These are phyloP conservation scores for Periophthalmus modestus DNA, from an alignment of 2,113 vertebrate species.

Conservation along the genomic window DNA sequence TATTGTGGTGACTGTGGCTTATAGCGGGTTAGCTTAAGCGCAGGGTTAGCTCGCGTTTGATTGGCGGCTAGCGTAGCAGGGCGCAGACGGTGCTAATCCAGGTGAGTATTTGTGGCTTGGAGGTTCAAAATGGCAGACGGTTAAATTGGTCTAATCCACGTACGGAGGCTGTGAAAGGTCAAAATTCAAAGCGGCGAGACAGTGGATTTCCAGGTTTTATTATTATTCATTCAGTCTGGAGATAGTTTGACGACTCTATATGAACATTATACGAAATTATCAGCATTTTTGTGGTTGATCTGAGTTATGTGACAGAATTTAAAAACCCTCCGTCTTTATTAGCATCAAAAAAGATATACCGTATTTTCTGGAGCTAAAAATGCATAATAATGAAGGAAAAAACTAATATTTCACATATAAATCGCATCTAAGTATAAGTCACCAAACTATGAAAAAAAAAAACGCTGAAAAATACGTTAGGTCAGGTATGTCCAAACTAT, in stretches of 20 bases:
- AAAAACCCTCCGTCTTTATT: too few species aligned
- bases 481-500: too few species aligned
- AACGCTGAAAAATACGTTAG: too few species aligned
- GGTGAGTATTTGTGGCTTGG: conserved; percentile 47
- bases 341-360: too few species aligned
- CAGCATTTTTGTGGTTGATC: too few species aligned
- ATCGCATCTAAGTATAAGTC: too few species aligned
- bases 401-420: too few species aligned
- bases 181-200: conserved; percentile 22
- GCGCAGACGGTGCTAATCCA: conserved; percentile 65
- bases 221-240: not conserved
- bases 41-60: conserved; percentile 17
- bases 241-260: not conserved
- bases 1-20: conserved; percentile 4
- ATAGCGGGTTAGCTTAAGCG: conserved; percentile 1
- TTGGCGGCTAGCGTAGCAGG: conserved; percentile 46
- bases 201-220: conserved; percentile 22
- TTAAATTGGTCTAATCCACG: conserved; percentile 64
- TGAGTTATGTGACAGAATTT: too few species aligned
- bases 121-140: conserved; percentile 34
- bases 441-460: too few species aligned
- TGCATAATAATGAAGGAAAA: too few species aligned
- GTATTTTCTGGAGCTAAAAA: too few species aligned
- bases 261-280: too few species aligned
- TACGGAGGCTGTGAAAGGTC: conserved; percentile 60